These are phyloP conservation scores for Chromoteleia sp. DNA, from an alignment of 2,888 invertebrate genomes.

Conservation along the genomic window DNA sequence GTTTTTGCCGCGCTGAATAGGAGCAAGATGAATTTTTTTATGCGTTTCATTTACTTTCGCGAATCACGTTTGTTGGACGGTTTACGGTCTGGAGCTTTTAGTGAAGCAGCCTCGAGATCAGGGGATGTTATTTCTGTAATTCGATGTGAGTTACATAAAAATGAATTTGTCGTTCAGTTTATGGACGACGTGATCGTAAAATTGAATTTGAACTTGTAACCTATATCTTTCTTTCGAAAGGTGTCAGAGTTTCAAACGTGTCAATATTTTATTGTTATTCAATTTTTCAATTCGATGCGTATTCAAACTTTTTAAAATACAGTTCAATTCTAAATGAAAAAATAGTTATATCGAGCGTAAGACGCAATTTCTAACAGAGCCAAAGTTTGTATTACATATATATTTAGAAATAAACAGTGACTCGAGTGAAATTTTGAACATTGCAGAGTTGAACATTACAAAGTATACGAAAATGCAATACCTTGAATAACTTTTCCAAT, in stretches of 20 bases:
- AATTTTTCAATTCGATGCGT: background rate
- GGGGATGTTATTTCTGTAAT: conserved; percentile 29
- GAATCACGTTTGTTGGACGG: conserved; percentile 20
- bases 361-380: conserved; percentile 11
- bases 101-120: background rate
- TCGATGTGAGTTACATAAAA: conserved; percentile 38
- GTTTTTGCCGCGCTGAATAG: conserved; percentile 20
- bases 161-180: conserved; percentile 29
- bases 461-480: conserved; percentile 36
- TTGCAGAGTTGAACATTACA: conserved; percentile 23
- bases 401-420: conserved; percentile 3
- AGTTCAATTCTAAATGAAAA: background rate
- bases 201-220: conserved; percentile 4
- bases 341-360: background rate
- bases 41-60: conserved; percentile 30
- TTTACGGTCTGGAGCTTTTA: conserved; percentile 23
- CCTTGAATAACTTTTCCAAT: conserved; percentile 45
- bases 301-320: background rate
- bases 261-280: conserved; percentile 8
- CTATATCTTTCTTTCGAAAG: background rate
- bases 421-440: conserved; percentile 11
- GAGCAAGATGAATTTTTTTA: conserved; percentile 34
- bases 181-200: conserved; percentile 13
- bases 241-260: background rate
- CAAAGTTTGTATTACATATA: conserved; percentile 20